Percentiles rank a stretch among this genome's conserved stretches.
These are phyloP conservation scores for Argya squamiceps DNA, from an alignment of 2,797 vertebrate genomes.

Conservation along the genomic window DNA sequence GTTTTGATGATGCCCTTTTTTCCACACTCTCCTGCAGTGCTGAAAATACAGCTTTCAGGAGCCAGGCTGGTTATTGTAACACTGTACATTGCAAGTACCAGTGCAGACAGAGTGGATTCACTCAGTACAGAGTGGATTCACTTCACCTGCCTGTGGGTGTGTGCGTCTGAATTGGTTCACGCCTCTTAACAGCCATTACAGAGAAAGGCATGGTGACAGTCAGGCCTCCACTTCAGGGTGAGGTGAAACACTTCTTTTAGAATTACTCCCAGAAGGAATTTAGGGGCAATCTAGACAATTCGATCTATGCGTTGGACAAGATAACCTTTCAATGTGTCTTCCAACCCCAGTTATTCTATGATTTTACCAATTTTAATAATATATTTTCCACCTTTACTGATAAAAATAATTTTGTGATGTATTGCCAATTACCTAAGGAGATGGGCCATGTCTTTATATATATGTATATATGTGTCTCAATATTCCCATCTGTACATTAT, in stretches of 20 bases:
- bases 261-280: not conserved
- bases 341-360: not conserved
- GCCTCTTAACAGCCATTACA: not conserved
- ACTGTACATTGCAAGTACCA: not conserved
- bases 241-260: not conserved
- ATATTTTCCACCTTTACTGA: not conserved
- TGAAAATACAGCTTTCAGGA: not conserved
- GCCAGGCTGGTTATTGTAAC: not conserved
- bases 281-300: not conserved
- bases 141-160: not conserved
- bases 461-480: not conserved
- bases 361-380: not conserved
- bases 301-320: not conserved
- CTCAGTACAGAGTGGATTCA: not conserved
- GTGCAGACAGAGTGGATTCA: not conserved
- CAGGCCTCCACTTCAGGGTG: not conserved
- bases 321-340: not conserved
- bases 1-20: not conserved
- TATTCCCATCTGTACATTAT: not conserved
- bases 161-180: not conserved
- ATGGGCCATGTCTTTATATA: not conserved
- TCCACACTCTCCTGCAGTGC: not conserved
- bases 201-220: not conserved
- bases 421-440: not conserved
- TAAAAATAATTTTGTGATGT: not conserved